phyloP scores from a whole-genome alignment of 30 jellyfish, hydroid and myxozoan species.

The Sanderia malayensis region DNA sequence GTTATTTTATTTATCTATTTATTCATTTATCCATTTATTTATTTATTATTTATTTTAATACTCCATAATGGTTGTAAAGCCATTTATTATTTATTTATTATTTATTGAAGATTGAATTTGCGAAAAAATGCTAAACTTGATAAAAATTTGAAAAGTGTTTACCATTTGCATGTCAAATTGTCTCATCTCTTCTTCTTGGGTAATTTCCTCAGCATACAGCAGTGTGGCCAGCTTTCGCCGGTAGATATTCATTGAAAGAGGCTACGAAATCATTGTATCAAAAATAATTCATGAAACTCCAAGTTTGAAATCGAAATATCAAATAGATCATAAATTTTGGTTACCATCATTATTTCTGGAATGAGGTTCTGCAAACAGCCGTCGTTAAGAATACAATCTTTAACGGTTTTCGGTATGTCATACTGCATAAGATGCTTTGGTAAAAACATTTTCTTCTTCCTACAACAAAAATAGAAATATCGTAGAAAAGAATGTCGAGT shows the following conservation, averaged over 20 bases:
- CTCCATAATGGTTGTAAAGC: too few species aligned
- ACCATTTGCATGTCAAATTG: slow-evolving; percentile 80
- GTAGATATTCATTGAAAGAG: slow-evolving; percentile 65
- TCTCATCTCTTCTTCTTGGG: slow-evolving; percentile 77
- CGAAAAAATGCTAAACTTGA: too few species aligned
- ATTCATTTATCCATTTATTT: too few species aligned
- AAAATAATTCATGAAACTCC: background rate
- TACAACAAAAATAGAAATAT: slow-evolving; percentile 8
- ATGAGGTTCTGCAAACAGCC: slow-evolving; percentile 40
- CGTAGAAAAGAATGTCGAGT: too few species aligned
- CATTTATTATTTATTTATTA: too few species aligned
- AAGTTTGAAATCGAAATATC: too few species aligned
- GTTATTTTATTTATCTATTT: too few species aligned
- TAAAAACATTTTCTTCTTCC: slow-evolving; percentile 71
- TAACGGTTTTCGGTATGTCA: slow-evolving; percentile 59
- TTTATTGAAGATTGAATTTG: too few species aligned
- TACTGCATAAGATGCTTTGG: slow-evolving; percentile 73
- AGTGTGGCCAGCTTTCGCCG: slow-evolving; percentile 63
- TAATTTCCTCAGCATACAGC: slow-evolving; percentile 75
- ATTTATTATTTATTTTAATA: too few species aligned
- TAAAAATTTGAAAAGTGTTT: too few species aligned
- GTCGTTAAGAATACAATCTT: slow-evolving; percentile 46
- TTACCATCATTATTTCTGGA: slow-evolving; percentile 74
- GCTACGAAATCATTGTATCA: slow-evolving; percentile 22
- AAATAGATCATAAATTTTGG: too few species aligned